These are phyloP conservation scores for Chouioia cunea DNA, from an alignment of 2,888 invertebrate species.

Conservation along the genomic window DNA sequence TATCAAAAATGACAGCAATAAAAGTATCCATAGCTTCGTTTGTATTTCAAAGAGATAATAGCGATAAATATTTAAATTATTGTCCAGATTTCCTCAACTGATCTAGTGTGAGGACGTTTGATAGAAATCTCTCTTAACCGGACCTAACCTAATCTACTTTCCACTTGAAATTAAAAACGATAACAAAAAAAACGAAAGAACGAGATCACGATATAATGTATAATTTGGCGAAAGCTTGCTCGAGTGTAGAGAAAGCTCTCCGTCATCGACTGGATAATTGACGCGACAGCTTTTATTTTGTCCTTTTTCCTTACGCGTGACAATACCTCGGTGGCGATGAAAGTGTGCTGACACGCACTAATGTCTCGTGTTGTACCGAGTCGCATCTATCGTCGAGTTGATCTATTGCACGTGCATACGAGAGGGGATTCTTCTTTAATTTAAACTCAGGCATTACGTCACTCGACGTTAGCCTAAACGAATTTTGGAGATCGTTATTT, in stretches of 20 bases:
- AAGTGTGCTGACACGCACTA: constrained; percentile 7
- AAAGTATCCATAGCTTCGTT: too few relatives aligned
- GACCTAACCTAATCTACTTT: constrained; percentile 19
- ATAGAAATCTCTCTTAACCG: neutral
- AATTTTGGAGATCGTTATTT: too few relatives aligned
- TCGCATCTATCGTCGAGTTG: neutral
- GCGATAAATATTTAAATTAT: too few relatives aligned
- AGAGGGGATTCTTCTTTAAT: too few relatives aligned
- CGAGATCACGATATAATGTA: neutral
- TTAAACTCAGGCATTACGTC: too few relatives aligned
- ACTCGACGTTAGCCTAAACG: too few relatives aligned
- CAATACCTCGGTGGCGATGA: constrained; percentile 8
- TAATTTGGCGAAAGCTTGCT: constrained; percentile 20
- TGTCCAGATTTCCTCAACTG: too few relatives aligned
- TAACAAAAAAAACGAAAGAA: neutral
- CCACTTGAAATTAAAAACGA: constrained; percentile 4
- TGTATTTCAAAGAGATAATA: too few relatives aligned
- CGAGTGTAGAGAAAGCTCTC: neutral
- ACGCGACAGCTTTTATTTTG: neutral
- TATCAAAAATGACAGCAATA: too few relatives aligned
- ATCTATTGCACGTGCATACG: constrained; percentile 1
- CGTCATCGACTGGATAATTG: constrained; percentile 7
- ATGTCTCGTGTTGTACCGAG: constrained; percentile 13
- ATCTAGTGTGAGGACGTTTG: too few relatives aligned
- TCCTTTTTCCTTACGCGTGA: neutral